A percentile compares a stretch with the other conserved stretches of the same genome.
Evolutionary conservation across 2,888 invertebrate genomes (phyloP).

Genomic region (Dynastes maya): DNA sequence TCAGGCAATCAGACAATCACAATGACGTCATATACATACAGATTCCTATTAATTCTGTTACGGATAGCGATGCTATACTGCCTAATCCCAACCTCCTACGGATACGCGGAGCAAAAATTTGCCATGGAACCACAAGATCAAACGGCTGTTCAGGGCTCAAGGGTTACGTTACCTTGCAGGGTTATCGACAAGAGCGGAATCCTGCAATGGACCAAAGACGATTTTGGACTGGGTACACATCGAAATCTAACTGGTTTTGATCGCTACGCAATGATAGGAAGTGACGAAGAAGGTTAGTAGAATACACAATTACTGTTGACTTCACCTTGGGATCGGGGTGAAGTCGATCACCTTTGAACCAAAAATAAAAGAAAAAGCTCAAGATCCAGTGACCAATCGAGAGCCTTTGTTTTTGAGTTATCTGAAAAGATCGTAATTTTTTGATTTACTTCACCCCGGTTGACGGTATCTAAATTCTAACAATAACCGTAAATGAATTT

Average conservation of each 20-base stretch:
- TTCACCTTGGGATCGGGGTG: no score
- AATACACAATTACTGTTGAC: not conserved
- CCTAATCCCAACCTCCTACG: constrained; percentile 32
- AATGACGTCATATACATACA: constrained; percentile 65
- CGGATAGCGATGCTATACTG: constrained; percentile 53
- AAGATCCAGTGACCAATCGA: no score
- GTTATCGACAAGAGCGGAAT: constrained; percentile 91
- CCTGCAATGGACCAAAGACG: constrained; percentile 98
- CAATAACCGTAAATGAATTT: no score
- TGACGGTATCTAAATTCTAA: no score
- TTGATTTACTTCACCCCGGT: no score
- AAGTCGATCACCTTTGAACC: no score
- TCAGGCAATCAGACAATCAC: constrained; percentile 56
- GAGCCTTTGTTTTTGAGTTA: no score
- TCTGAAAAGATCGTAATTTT: no score
- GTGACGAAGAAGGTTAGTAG: constrained; percentile 90
- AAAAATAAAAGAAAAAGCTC: no score
- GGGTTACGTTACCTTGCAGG: constrained; percentile 91
- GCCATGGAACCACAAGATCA: constrained; percentile 94
- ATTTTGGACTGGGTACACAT: constrained; percentile 94
- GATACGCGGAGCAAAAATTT: constrained; percentile 84
- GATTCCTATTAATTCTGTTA: constrained; percentile 67
- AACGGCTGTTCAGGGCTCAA: constrained; percentile 90
- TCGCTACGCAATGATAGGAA: constrained; percentile 96
- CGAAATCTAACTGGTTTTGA: constrained; percentile 93